Evolutionary conservation across 2,113 vertebrate species (phyloP).

Genomic region (Otocyon megalotis): DNA sequence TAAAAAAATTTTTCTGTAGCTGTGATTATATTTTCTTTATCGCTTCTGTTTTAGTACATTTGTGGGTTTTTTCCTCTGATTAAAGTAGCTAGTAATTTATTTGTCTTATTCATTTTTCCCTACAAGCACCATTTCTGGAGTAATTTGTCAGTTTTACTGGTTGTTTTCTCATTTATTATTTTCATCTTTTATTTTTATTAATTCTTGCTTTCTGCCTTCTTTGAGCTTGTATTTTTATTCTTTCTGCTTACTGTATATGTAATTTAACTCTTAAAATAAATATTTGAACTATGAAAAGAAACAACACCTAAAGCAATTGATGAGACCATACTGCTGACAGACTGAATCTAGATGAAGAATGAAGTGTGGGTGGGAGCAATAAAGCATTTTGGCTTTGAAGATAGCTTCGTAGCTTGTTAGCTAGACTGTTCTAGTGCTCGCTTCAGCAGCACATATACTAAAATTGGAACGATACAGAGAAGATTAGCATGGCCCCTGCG

Average conservation of each 20-base stretch:
- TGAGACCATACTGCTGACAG: not conserved
- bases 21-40: constrained; percentile 27
- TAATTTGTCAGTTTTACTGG: constrained; percentile 15
- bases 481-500: too few relatives aligned
- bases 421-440: not conserved
- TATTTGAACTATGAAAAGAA: not conserved
- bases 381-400: not conserved
- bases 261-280: not conserved
- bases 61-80: not conserved
- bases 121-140: not conserved
- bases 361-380: not conserved
- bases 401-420: not conserved
- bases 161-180: constrained; percentile 9
- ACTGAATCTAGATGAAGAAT: not conserved
- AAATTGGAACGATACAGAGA: too few relatives aligned
- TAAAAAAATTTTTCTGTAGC: not conserved
- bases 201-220: not conserved
- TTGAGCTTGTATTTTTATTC: not conserved
- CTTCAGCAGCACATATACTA: too few relatives aligned
- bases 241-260: not conserved
- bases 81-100: constrained; percentile 38
- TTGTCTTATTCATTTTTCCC: constrained; percentile 28
- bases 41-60: constrained; percentile 22
- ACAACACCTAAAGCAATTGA: not conserved
- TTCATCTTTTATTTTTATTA: constrained; percentile 39